Percentiles rank a stretch among this genome's conserved stretches.
Conservation (phyloP, 2,888 invertebrate species). For the Sphaerophoria taeniata region DNA sequence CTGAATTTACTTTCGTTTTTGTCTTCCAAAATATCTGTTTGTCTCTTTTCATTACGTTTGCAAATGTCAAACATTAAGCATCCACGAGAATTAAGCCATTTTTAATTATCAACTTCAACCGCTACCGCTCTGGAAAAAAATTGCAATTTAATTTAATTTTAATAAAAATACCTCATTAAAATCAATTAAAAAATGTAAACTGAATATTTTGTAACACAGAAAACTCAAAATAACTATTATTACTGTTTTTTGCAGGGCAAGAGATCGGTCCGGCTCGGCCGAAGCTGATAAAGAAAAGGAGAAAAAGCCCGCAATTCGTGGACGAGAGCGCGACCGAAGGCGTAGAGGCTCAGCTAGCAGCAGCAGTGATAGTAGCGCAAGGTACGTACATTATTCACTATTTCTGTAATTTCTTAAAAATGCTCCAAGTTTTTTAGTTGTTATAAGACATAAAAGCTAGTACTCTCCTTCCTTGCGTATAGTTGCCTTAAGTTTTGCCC, state of each 20-base stretch:
- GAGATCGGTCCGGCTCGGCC: conserved; percentile 89
- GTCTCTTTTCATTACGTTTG: not conserved
- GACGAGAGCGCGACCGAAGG: conserved; percentile 81
- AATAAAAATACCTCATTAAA: not conserved
- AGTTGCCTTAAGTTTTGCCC: no score
- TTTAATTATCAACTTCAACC: conserved; percentile 11
- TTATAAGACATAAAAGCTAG: no score
- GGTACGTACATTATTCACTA: conserved; percentile 80
- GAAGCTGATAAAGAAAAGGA: conserved; percentile 89
- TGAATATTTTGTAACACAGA: not conserved
- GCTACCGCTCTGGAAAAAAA: not conserved
- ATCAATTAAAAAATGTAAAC: conserved; percentile 43
- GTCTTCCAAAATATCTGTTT: not conserved
- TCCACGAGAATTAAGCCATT: conserved; percentile 47
- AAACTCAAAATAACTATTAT: not conserved
- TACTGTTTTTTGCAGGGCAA: conserved; percentile 85
- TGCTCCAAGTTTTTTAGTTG: no score
- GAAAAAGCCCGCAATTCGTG: conserved; percentile 83
- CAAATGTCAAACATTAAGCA: conserved; percentile 54
- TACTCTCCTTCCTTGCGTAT: no score
- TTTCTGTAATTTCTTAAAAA: not conserved
- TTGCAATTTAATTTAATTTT: not conserved
- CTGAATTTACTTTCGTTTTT: not conserved
- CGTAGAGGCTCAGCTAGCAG: conserved; percentile 88
- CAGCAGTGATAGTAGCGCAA: conserved; percentile 91